Evolutionary conservation across 2,888 invertebrate genomes (phyloP).

Genomic region (Isoperla grammatica): DNA sequence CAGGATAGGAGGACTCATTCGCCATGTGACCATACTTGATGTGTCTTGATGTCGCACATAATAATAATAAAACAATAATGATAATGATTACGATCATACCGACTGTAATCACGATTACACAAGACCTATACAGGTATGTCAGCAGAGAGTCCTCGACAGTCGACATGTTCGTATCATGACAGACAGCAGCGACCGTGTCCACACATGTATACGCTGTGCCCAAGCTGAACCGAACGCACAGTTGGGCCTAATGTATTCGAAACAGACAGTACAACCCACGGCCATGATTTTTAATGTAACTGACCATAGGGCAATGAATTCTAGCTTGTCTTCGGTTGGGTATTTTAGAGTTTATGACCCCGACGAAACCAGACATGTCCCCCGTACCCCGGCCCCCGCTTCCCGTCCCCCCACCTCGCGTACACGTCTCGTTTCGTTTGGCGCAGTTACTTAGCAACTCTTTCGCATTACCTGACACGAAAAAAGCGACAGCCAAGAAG

Average conservation of each 20-base stretch:
- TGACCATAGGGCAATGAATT: conserved; percentile 15
- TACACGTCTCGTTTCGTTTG: conserved; percentile 7
- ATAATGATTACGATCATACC: too few species aligned
- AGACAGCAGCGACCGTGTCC: too few species aligned
- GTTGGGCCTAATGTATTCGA: neutral
- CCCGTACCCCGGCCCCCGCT: neutral
- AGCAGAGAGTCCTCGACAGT: too few species aligned
- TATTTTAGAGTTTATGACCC: conserved; percentile 18
- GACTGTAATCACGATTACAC: too few species aligned
- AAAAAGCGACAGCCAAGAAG: conserved; percentile 1
- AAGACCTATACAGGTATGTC: too few species aligned
- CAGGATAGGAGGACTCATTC: too few species aligned
- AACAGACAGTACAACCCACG: neutral
- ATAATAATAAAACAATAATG: too few species aligned
- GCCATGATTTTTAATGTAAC: neutral
- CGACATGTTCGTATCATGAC: too few species aligned
- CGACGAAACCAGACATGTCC: conserved; percentile 15
- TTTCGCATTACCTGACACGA: conserved; percentile 12
- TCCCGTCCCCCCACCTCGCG: neutral
- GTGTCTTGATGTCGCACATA: too few species aligned
- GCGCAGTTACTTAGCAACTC: conserved; percentile 16
- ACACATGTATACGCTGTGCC: too few species aligned
- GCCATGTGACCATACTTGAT: too few species aligned
- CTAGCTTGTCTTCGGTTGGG: conserved; percentile 2
- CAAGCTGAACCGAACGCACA: too few species aligned